Base-by-base conservation (phyloP, 2,113 vertebrate species). In the Brachionichthys hirsutus region DNA sequence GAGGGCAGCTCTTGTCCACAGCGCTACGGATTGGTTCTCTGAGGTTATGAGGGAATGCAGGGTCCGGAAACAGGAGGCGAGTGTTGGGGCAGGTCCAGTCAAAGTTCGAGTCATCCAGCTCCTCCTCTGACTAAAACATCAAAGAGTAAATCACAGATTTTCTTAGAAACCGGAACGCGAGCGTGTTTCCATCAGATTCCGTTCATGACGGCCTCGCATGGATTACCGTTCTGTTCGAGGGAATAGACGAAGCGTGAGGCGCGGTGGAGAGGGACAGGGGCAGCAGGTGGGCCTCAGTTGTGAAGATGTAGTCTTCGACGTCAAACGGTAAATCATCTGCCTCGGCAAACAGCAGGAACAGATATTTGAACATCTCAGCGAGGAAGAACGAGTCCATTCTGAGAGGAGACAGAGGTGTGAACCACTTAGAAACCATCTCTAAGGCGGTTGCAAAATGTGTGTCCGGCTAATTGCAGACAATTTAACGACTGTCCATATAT, bases 311-410 rank as follows among this genome's bases (percentile, higher is more conserved):
- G 85, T 97, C 94, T 86, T 99, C 97, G 69, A 99, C 94, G 46
- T 99, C 95, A 1, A 99, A 99, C 41, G 92, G 92, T 58, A 98
- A 87, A 65, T 99, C 94, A 24, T 95, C 94, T 16, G 90, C 88
- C 58, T 98, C 96, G 53, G 96, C 94, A 78, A 98, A 99, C 43
- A 99, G 88, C 72, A 99, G 89, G 81, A 95, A 99, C 56, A 99
- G 92, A 63, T 99, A 99, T 70, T 99, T 99, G 89, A 99, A 99
- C 97, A 98, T 99, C 89, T 99, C 97, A 0, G 97, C 97, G 52
- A 99, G 88, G 89, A 99, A 99, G 86, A 98, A 99, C 0, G 97
- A 99, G 82, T 99, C 97, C 97, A 99, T 99, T 75, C 97, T 99
- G 75, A 38, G 41, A 40, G 16, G 0, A 61, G 19, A 54, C 18